Evolutionary conservation across 2,113 vertebrate genomes (phyloP).

Genomic region (Pica pica): DNA sequence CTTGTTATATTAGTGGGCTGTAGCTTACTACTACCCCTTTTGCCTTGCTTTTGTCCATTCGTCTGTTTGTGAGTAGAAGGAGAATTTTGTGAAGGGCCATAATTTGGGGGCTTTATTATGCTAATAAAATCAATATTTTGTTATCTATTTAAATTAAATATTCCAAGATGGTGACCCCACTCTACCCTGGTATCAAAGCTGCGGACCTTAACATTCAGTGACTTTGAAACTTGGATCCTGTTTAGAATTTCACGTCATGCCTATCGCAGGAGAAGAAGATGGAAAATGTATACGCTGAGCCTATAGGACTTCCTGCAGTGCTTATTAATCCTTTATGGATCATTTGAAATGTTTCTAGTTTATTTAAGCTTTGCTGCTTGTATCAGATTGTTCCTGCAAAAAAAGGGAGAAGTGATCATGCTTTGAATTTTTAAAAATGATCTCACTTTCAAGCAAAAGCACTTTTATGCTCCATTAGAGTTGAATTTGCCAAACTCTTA

Average conservation of each 20-base stretch:
- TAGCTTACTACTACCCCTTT: constrained; percentile 66
- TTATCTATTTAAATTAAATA: constrained; percentile 67
- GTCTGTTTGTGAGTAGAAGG: constrained; percentile 49
- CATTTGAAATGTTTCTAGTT: constrained; percentile 87
- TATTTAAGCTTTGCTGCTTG: constrained; percentile 85
- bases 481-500: constrained; percentile 83
- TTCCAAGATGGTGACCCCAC: constrained; percentile 45
- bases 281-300: constrained; percentile 79
- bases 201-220: constrained; percentile 72
- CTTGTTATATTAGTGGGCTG: constrained; percentile 76
- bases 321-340: constrained; percentile 88
- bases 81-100: constrained; percentile 56
- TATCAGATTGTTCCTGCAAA: constrained; percentile 83
- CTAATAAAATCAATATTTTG: constrained; percentile 66
- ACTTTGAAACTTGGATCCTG: constrained; percentile 80
- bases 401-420: constrained; percentile 80
- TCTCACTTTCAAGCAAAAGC: constrained; percentile 85
- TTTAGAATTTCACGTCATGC: constrained; percentile 81
- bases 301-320: constrained; percentile 83
- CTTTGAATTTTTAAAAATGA: constrained; percentile 86
- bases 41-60: constrained; percentile 65
- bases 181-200: constrained; percentile 35
- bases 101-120: constrained; percentile 63
- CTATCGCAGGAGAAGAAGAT: constrained; percentile 67
- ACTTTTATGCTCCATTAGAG: constrained; percentile 87